These are phyloP conservation scores for Pristionchus entomophagus DNA, from an alignment of 2,888 invertebrate species.

Conservation along the genomic window DNA sequence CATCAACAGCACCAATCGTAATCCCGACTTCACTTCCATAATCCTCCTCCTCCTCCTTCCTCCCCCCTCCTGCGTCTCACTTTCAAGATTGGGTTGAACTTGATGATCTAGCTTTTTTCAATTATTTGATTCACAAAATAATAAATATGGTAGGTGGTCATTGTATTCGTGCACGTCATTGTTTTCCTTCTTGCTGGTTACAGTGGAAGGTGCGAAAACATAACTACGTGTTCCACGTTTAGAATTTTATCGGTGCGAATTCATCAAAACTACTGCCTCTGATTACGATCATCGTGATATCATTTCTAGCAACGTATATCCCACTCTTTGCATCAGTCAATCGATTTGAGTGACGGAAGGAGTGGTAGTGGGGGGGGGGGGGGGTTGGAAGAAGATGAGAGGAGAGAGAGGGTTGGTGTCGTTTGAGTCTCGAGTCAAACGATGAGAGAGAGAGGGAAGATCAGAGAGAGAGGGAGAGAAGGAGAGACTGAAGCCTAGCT, in stretches of 20 bases:
- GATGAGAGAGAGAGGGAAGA: background rate
- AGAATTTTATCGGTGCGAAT: no score
- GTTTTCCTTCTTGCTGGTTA: no score
- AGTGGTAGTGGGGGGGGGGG: conserved; percentile 22
- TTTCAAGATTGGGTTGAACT: background rate
- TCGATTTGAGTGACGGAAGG: conserved; percentile 17
- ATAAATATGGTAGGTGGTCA: no score
- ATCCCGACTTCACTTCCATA: background rate
- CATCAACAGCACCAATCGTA: background rate
- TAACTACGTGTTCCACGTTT: no score
- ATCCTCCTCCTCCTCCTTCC: background rate
- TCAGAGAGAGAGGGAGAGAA: background rate
- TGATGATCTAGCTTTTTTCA: no score
- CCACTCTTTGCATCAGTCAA: no score
- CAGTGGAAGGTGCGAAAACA: no score
- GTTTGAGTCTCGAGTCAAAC: conserved; percentile 6
- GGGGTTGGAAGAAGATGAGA: conserved; percentile 18
- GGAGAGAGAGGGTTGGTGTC: background rate
- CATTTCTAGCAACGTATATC: no score
- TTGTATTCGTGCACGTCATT: no score
- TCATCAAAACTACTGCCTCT: no score
- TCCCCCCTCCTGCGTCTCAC: background rate
- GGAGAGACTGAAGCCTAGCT: conserved; percentile 13
- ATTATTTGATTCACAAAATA: no score
- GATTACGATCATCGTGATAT: no score